Evolutionary conservation across 1,140 invertebrate genomes (phyloP).

Genomic region (Drosophila repleta): DNA sequence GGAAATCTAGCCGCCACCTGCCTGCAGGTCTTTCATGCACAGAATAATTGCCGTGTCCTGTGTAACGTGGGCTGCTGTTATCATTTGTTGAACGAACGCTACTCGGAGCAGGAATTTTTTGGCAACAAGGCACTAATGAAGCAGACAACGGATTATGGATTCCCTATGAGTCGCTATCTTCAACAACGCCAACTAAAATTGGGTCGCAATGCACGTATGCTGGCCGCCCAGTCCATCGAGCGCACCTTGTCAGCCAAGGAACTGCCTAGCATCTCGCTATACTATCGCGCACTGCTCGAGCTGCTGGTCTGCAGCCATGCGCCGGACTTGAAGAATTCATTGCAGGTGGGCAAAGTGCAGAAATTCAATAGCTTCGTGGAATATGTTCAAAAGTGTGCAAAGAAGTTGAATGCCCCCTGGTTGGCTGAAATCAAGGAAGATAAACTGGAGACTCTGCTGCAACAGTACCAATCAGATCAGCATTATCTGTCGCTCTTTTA

Average conservation of each 20-base stretch:
- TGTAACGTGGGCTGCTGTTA: slow-evolving; percentile 96
- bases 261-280: slow-evolving; percentile 87
- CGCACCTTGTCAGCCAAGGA: slow-evolving; percentile 86
- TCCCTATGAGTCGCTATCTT: slow-evolving; percentile 89
- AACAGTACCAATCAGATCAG: slow-evolving; percentile 84
- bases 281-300: slow-evolving; percentile 91
- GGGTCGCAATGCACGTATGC: slow-evolving; percentile 92
- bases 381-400: slow-evolving; percentile 87
- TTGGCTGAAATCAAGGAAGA: slow-evolving; percentile 52
- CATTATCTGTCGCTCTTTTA: slow-evolving; percentile 92
- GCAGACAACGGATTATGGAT: slow-evolving; percentile 84
- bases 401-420: slow-evolving; percentile 58
- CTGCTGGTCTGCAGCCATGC: slow-evolving; percentile 85
- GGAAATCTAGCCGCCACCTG: slow-evolving; percentile 92
- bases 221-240: slow-evolving; percentile 91
- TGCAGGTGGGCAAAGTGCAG: slow-evolving; percentile 79
- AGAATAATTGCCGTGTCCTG: slow-evolving; percentile 86
- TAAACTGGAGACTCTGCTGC: slow-evolving; percentile 84
- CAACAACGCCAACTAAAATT: slow-evolving; percentile 85
- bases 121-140: slow-evolving; percentile 65
- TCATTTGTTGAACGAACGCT: slow-evolving; percentile 90
- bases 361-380: slow-evolving; percentile 87
- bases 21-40: slow-evolving; percentile 89
- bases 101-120: slow-evolving; percentile 74
- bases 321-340: slow-evolving; percentile 56